Evolutionary conservation across 2,888 invertebrate species (phyloP), one percentile per base, ranked within the genome.

Genomic region (Agrilus biguttatus): DNA sequence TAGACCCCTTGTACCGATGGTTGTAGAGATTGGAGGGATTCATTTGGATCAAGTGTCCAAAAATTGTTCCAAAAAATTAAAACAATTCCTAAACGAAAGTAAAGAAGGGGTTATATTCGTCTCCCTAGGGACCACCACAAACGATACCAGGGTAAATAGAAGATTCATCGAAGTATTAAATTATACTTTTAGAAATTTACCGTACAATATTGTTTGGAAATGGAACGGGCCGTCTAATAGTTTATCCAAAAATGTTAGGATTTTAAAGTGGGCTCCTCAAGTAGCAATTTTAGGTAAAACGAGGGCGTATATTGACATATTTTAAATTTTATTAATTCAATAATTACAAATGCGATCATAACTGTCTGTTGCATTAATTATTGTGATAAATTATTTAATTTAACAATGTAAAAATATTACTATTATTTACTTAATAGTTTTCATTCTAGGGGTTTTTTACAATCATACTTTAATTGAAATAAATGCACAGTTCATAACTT

Each of bases 201-300:
- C 76, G 45, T 74, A 77, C 47, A 72, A 69, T 2, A 70, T 80
- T 1, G 52, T 80, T 13, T 77, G 77, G 77, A 79, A 78, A 61
- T 78, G 76, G 75, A 77, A 78, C 48, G 68, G 65, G 71, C 14
- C 58, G 60, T 5, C 54, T 71, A 8, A 64, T 66, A 4, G 67
- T 69, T 21, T 69, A 48, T 65, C 75, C 0, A 52, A 64, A 0
- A 76, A 77, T 52, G 61, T 80, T 2, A 60, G 70, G 37, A 60
- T 70, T 5, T 61, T 65, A 44, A 71, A 74, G 45, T 81, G 80
- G 80, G 51, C 80, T 36, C 80, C 80, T 0, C 81, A 81, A 54
- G 73, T 73, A 47, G 78, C 77, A 50, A 71, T 80, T 35, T 59
- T 81, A 34, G 66, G 75, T 74, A 55, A 58, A 17, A 23, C 10